Base-by-base conservation (phyloP, 1,140 invertebrate genomes). In the Drosophila orosa region DNA sequence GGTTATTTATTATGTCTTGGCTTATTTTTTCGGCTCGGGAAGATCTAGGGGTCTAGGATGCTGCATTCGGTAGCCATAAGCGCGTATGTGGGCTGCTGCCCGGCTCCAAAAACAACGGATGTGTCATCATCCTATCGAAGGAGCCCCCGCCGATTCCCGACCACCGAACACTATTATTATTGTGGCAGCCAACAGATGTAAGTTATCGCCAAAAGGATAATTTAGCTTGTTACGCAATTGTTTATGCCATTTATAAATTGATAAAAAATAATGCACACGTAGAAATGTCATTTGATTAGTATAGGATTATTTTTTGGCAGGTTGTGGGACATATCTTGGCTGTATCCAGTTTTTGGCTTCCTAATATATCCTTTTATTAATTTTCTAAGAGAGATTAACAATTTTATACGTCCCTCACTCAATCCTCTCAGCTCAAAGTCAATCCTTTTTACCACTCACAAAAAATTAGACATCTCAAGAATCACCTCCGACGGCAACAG, bases 1-100 rank as follows among this genome's bases (percentile, higher is more conserved):
- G 85, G 84, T 89, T 89, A 89, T 89, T 89, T 89, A 89, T 89
- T 89, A 89, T 89, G 84, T 89, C 84, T 89, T 80, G 82, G 48
- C 56, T 78, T 63, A 75, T 78, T 50, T 69, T 65, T 63, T 74
- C 27, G 66, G 45, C 52, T 58, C 19, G 42, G 33, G 12, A 3
- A 31, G 54, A 56, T 56, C 54, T 31, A 31, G 31, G n/a, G 17
- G 24, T 37, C 63, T 37, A 65, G 60, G 60, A 68, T 50, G 33
- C 29, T 42, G 22, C 50, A 56, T 55, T 73, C 72, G 37, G 72
- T 74, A 74, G 72, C 72, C 24, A 39, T 52, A 45, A 31, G 59
- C 65, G 60, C 65, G 25, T 60, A 74, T 73, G 57, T 62, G 29
- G 42, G 58, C 52, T 47, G 58, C 52, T 47, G 47, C 55, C 13